Evolutionary conservation across 2,113 vertebrate genomes (phyloP).

Genomic region (Thymallus thymallus): DNA sequence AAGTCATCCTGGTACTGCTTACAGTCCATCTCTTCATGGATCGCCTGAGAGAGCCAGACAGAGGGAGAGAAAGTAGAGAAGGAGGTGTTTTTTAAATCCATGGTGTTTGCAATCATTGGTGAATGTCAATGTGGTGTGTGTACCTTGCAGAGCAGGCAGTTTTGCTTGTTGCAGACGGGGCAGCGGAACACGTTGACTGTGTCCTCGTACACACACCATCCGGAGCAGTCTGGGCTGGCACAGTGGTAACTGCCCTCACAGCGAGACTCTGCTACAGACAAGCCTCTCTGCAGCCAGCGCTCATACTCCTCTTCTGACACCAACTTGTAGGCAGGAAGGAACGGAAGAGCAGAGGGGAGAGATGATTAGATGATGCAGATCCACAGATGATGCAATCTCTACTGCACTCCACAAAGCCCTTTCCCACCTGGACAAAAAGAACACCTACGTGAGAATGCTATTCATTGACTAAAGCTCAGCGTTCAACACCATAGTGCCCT

Average conservation of each 20-base stretch:
- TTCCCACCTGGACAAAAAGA: too few relatives aligned
- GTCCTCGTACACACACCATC: constrained; percentile 89
- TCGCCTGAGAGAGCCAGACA: constrained; percentile 68
- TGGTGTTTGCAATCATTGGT: too few relatives aligned
- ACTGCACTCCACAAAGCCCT: too few relatives aligned
- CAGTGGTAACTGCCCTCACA: constrained; percentile 87
- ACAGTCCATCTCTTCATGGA: constrained; percentile 83
- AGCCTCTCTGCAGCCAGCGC: constrained; percentile 77
- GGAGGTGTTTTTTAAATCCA: too few relatives aligned
- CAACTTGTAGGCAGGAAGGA: constrained; percentile 43
- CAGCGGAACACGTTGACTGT: constrained; percentile 84
- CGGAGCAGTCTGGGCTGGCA: constrained; percentile 81
- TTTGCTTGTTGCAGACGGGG: constrained; percentile 73
- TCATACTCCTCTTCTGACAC: constrained; percentile 73
- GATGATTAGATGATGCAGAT: too few relatives aligned
- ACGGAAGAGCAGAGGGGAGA: neutral
- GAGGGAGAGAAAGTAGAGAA: too few relatives aligned
- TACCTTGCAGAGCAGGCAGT: constrained; percentile 75
- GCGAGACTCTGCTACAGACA: constrained; percentile 83
- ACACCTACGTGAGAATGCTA: too few relatives aligned
- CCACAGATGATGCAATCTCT: too few relatives aligned
- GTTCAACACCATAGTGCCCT: too few relatives aligned
- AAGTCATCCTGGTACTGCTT: constrained; percentile 87
- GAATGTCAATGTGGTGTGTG: neutral
- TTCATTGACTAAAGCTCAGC: too few relatives aligned